Percentiles rank a stretch among this genome's conserved stretches.
phyloP scores from a whole-genome alignment of 2,113 vertebrate genomes.

The Mixornis gularis region DNA sequence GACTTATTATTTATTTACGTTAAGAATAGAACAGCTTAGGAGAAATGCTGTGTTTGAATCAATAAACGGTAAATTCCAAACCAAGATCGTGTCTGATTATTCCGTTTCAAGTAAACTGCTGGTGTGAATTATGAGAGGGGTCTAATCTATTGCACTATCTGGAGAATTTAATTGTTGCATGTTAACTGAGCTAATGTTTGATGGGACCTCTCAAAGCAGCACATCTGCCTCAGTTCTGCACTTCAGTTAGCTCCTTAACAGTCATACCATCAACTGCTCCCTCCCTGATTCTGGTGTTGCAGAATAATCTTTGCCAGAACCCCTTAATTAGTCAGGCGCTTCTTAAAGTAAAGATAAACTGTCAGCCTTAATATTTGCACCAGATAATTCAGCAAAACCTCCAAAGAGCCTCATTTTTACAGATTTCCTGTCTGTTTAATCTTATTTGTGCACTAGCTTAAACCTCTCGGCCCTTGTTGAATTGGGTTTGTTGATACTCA shows the following conservation, averaged over 20 bases:
- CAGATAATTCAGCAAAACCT: background rate
- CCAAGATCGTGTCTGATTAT: background rate
- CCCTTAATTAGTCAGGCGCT: background rate
- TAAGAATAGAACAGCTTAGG: background rate
- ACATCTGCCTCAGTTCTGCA: background rate
- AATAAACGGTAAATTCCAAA: background rate
- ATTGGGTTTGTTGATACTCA: background rate
- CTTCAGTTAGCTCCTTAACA: background rate
- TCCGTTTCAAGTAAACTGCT: background rate
- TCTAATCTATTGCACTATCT: background rate
- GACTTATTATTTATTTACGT: background rate
- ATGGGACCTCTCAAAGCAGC: background rate
- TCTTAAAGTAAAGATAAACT: background rate
- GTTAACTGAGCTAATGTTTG: background rate
- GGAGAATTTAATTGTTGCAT: background rate
- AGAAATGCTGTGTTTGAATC: background rate
- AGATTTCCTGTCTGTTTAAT: background rate
- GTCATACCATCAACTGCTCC: background rate
- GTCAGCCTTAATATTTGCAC: background rate
- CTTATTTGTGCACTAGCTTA: background rate
- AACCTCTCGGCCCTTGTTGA: background rate
- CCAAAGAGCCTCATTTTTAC: background rate
- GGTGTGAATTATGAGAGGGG: background rate
- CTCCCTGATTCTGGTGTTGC: background rate
- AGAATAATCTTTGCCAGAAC: background rate